These are phyloP conservation scores for Lepeophtheirus nordmannii DNA, from an alignment of 2,888 invertebrate genomes.

Conservation along the genomic window DNA sequence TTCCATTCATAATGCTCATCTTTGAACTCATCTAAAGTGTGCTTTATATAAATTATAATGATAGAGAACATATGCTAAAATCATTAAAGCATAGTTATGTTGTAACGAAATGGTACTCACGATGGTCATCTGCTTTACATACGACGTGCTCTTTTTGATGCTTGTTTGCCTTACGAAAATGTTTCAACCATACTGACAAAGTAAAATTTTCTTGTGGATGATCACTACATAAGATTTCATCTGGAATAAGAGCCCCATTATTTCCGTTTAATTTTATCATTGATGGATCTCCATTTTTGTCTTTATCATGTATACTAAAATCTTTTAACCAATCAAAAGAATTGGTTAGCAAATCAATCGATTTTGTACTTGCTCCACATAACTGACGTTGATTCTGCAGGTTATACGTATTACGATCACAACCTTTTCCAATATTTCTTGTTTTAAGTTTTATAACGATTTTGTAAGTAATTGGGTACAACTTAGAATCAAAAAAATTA, in stretches of 20 bases:
- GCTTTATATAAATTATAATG: too few species aligned
- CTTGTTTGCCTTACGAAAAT: conserved; percentile 66
- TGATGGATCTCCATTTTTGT: conserved; percentile 39
- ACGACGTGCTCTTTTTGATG: conserved; percentile 89
- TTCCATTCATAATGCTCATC: background rate
- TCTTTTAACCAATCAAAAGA: conserved; percentile 41
- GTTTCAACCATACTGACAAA: conserved; percentile 85
- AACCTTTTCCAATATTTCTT: conserved; percentile 83
- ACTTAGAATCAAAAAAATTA: conserved; percentile 30
- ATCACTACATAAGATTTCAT: conserved; percentile 52
- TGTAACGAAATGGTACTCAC: conserved; percentile 42
- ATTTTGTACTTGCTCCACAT: conserved; percentile 67
- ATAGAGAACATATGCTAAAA: background rate
- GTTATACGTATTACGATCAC: conserved; percentile 84
- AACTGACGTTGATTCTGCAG: conserved; percentile 66
- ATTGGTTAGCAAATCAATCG: conserved; percentile 68
- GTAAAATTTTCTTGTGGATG: conserved; percentile 62
- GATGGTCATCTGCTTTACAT: conserved; percentile 92
- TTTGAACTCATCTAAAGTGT: too few species aligned
- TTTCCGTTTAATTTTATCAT: conserved; percentile 90
- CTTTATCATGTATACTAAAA: conserved; percentile 27
- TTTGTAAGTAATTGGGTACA: too few species aligned
- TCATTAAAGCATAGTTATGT: background rate
- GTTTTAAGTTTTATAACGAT: conserved; percentile 48
- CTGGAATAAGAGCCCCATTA: conserved; percentile 70